Evolutionary conservation across 2,113 vertebrate species (phyloP).

Genomic region (Actenoides lindsayi): DNA sequence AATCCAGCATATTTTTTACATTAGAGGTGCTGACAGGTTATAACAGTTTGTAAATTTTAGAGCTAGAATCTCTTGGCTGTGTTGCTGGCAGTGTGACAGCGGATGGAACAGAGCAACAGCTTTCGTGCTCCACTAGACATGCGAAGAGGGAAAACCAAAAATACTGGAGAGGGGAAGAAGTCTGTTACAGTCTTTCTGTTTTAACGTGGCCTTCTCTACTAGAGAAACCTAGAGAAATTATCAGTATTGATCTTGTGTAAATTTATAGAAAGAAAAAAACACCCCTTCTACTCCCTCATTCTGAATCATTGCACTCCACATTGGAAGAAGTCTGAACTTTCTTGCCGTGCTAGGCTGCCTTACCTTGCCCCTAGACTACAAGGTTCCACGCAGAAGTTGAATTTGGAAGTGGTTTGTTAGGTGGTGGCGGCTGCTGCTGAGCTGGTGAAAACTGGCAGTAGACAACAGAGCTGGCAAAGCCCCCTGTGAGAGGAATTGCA

Average conservation of each 20-base stretch:
- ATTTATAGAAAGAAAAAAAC: background rate
- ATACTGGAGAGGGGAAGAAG: background rate
- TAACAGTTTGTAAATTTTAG: background rate
- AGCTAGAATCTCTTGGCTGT: background rate
- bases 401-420: background rate
- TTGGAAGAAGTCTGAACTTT: background rate
- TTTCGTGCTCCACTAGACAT: background rate
- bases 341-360: background rate
- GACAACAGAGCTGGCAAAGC: background rate
- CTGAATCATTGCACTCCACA: background rate
- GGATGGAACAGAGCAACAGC: background rate
- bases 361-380: background rate
- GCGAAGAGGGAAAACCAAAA: background rate
- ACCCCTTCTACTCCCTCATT: background rate
- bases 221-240: background rate
- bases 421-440: background rate
- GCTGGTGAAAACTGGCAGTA: background rate
- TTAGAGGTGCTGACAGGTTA: background rate
- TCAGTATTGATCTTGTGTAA: background rate
- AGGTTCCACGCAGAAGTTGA: background rate
- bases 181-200: background rate
- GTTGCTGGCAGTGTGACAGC: background rate
- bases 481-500: background rate
- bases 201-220: background rate
- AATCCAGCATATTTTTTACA: background rate